These are phyloP conservation scores for Drosophila bunnanda DNA, from an alignment of 2,888 invertebrate genomes.

Conservation along the genomic window DNA sequence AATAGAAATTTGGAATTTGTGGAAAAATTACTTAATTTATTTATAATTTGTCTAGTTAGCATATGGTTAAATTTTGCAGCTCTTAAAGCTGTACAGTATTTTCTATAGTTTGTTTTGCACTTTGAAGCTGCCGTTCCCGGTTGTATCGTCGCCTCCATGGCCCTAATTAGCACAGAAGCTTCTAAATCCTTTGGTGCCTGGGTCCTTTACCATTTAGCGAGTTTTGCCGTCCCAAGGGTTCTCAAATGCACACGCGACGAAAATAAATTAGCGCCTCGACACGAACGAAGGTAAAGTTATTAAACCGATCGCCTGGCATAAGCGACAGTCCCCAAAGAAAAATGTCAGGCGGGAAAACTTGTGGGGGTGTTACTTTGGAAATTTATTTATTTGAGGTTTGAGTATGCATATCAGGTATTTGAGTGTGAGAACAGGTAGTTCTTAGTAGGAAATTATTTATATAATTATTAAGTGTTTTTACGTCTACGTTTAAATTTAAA, in stretches of 20 bases:
- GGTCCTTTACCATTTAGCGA: conserved; percentile 15
- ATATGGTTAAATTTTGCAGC: conserved; percentile 10
- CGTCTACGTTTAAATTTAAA: neutral
- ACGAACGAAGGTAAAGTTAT: conserved; percentile 33
- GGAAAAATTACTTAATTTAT: conserved; percentile 42
- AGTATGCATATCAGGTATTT: neutral
- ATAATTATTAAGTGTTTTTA: neutral
- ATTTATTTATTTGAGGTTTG: neutral
- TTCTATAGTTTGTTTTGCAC: neutral
- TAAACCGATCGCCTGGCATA: conserved; percentile 53
- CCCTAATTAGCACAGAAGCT: conserved; percentile 26
- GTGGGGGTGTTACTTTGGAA: conserved; percentile 5
- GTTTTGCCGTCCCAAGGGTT: conserved; percentile 14
- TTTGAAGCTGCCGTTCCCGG: neutral
- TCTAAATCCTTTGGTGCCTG: conserved; percentile 14
- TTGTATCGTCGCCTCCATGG: neutral
- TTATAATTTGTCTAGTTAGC: conserved; percentile 5
- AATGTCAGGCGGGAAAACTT: conserved; percentile 9
- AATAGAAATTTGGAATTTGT: conserved; percentile 31
- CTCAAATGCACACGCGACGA: conserved; percentile 41
- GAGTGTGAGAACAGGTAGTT: neutral
- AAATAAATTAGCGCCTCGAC: conserved; percentile 60
- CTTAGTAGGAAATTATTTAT: neutral
- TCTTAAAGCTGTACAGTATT: neutral
- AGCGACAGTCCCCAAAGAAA: conserved; percentile 34